Evolutionary conservation across 2,113 vertebrate genomes (phyloP), one percentile per base, ranked within the genome.

Genomic region (Zapus hudsonius): DNA sequence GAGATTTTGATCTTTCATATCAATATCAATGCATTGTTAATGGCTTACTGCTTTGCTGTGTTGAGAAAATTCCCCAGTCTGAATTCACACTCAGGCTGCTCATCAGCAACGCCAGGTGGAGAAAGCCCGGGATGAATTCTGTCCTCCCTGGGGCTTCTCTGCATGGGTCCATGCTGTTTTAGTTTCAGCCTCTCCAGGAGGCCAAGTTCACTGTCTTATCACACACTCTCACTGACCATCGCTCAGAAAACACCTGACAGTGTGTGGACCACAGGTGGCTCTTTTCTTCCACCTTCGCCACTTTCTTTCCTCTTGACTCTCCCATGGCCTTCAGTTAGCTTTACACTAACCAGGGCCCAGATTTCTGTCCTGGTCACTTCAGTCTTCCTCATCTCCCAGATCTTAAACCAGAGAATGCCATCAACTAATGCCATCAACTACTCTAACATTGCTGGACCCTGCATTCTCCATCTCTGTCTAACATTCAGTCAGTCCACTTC

Each of bases 1-100:
- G 72, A 47, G 25, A 69, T 89, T 92, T 52, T 69, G 72, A 47
- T 95, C 91, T 82, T 40, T 84, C 78, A 36, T 78, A 78, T 94
- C 76, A 64, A 3, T 78, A 82, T 82, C n/a, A 47, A 87, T 90
- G 87, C 36, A 76, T 59, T 82, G 69, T 78, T 94, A 85, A 92
- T 82, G 40, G 42, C 20, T 29, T 5, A 61, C 61, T 92, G 11
- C 38, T 72, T 47, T 40, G 22, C 36, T 76, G 7, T 55, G 8
- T 44, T 86, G 47, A 92, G 64, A 79, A 94, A 59, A 19, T 61
- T 79, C 10, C 33, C 31, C 2, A 75, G 27, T 59, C 17, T 38
- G 74, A 93, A 94, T 42, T 40, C 31, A 94, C 72, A 89, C 52
- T 61, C n/a, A 16, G 29, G 31, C 31, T 73, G 20, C 23, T 80